Conservation (phyloP, 2,797 vertebrate species). For the Ficedula albicollis region DNA sequence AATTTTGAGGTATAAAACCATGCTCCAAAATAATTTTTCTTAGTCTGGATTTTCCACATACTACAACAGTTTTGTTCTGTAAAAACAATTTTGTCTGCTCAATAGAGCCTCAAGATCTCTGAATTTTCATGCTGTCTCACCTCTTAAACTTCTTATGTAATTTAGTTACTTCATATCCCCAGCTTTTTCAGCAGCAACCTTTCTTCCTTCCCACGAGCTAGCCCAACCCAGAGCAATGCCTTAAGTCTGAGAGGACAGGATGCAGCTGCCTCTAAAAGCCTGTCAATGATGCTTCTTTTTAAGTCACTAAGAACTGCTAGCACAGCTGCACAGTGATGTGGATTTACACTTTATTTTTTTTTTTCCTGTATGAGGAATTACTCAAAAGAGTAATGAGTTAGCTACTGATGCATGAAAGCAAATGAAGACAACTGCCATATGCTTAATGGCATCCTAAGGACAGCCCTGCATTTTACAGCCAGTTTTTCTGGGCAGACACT, state of each 20-base stretch:
- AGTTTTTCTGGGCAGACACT: not conserved
- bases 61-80: not conserved
- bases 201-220: not conserved
- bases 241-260: slow-evolving; percentile 44
- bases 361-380: not conserved
- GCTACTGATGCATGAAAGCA: slow-evolving; percentile 26
- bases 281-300: slow-evolving; percentile 57
- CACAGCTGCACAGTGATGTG: slow-evolving; percentile 46
- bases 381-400: slow-evolving; percentile 51
- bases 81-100: not conserved
- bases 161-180: not conserved
- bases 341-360: slow-evolving; percentile 16
- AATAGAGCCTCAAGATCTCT: not conserved
- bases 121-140: not conserved
- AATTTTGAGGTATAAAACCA: not conserved
- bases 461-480: not conserved
- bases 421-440: not conserved
- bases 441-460: not conserved
- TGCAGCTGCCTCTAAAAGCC: slow-evolving; percentile 56
- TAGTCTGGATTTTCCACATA: not conserved
- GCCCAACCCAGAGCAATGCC: not conserved
- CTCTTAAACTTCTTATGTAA: not conserved
- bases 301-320: slow-evolving; percentile 21
- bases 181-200: not conserved
- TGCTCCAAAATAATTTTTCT: not conserved